Base-by-base conservation (phyloP, 2,888 invertebrate genomes). In the Drosophila tripunctata region DNA sequence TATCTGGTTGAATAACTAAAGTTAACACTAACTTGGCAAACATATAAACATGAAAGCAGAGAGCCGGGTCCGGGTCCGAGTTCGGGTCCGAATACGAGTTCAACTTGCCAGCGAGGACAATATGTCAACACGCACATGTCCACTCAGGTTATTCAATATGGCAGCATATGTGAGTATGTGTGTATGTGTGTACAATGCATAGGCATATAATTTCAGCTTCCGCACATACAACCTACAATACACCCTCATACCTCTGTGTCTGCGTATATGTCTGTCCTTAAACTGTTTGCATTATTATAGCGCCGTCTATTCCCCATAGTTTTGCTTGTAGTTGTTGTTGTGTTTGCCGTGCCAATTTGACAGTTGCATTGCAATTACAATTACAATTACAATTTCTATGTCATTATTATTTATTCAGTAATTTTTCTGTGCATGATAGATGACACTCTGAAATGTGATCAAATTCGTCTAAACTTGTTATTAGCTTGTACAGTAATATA, bases 21-120 rank as follows among this genome's bases (percentile, higher is more conserved):
- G 86, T 88, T 87, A 88, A 85, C 84, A 85, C 88, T 88, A 87
- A 85, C 76, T 83, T 83, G 79, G 87, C 88, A 81, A 88, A 87
- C 88, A 87, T 78, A 80, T 85, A 85, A 80, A 85, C 87, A 80
- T 71, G 88, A 70, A 81, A 87, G 75, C 85, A 24, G 15, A 43
- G 15, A 43, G 40, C 5, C 35, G 17, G 31, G 8, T 17, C 15
- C n/a, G 10, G 19, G 19, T 35, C 15, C 55, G 31, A 38, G 35
- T 14, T 15, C 54, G 33, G 45, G 27, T 27, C 27, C 27, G 10
- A 27, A 10, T 10, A 27, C 27, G 27, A 27, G 27, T 27, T 27
- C 10, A 27, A 41, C 60, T 36, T 41, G 44, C 48, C 31, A 36
- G 40, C 56, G 44, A 56, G 52, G 47, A 87, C 86, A 82, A 82